These are phyloP conservation scores for Zaprionus obscuricornis DNA, from an alignment of 2,888 invertebrate species.

Conservation along the genomic window DNA sequence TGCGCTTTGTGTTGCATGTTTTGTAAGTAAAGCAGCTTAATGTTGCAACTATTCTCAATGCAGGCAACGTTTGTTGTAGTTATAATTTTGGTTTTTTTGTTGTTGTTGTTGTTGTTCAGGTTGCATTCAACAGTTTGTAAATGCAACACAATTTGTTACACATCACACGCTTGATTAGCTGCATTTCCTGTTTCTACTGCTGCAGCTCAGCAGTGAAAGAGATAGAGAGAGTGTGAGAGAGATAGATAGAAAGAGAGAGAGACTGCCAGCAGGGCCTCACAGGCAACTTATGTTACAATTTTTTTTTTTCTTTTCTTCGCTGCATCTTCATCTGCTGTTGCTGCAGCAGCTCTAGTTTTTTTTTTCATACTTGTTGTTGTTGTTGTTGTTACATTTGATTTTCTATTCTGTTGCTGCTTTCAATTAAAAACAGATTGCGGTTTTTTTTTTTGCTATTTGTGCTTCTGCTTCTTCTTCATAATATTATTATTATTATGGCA, in stretches of 20 bases:
- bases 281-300: constrained; percentile 7
- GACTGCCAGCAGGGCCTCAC: no score
- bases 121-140: no score
- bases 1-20: constrained; percentile 17
- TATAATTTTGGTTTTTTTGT: no score
- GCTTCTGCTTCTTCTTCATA: background rate
- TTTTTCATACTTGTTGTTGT: background rate
- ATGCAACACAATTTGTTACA: constrained; percentile 57
- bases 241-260: no score
- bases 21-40: constrained; percentile 58
- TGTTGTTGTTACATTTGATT: constrained; percentile 4
- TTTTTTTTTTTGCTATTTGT: constrained; percentile 28
- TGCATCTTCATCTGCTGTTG: background rate
- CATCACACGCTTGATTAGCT: constrained; percentile 71
- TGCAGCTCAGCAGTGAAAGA: background rate
- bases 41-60: no score
- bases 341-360: background rate
- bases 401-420: no score
- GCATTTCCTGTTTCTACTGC: constrained; percentile 64
- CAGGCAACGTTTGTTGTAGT: no score
- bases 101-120: no score
- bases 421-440: constrained; percentile 72
- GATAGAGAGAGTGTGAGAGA: no score
- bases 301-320: background rate
- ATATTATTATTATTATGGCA: constrained; percentile 20